Percentiles rank a stretch among this genome's conserved stretches.
Conservation (phyloP, 2,113 vertebrate species). For the Anolis sagrei region DNA sequence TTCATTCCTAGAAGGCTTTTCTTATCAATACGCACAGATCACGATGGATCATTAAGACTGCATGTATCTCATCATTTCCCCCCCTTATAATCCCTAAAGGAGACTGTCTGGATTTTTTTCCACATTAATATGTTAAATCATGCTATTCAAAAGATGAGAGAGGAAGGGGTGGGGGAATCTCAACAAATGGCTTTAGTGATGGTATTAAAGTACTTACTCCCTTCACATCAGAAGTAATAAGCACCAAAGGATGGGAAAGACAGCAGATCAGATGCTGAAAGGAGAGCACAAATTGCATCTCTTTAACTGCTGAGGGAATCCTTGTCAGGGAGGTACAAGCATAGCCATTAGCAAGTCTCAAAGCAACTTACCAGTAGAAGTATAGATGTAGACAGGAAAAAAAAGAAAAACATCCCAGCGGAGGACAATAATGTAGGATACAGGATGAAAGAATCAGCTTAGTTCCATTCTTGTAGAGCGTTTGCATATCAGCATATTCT, state of each 20-base stretch:
- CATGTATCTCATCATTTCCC: conserved; percentile 45
- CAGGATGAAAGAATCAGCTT: not conserved
- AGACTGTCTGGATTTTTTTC: conserved; percentile 59
- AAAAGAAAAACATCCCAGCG: conserved; percentile 46
- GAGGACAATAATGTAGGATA: conserved; percentile 30
- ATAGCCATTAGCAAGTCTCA: conserved; percentile 37
- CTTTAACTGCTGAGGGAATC: conserved; percentile 41
- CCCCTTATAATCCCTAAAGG: conserved; percentile 58
- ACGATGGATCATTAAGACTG: conserved; percentile 46
- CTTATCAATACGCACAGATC: conserved; percentile 60
- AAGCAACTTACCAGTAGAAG: conserved; percentile 13
- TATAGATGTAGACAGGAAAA: conserved; percentile 36
- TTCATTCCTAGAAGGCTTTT: conserved; percentile 70
- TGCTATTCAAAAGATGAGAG: conserved; percentile 38
- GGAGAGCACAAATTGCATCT: conserved; percentile 15
- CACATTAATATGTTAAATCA: conserved; percentile 56
- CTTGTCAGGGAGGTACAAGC: conserved; percentile 5
- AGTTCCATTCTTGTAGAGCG: not conserved
- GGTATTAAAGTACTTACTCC: conserved; percentile 29
- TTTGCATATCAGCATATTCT: not conserved
- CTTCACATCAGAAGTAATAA: conserved; percentile 39
- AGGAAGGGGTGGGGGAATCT: not conserved
- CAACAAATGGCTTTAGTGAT: conserved; percentile 27
- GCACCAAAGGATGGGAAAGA: conserved; percentile 15
- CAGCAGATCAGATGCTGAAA: conserved; percentile 15